Evolutionary conservation across 2,113 vertebrate species (phyloP).

Genomic region (Myotis yumanensis): DNA sequence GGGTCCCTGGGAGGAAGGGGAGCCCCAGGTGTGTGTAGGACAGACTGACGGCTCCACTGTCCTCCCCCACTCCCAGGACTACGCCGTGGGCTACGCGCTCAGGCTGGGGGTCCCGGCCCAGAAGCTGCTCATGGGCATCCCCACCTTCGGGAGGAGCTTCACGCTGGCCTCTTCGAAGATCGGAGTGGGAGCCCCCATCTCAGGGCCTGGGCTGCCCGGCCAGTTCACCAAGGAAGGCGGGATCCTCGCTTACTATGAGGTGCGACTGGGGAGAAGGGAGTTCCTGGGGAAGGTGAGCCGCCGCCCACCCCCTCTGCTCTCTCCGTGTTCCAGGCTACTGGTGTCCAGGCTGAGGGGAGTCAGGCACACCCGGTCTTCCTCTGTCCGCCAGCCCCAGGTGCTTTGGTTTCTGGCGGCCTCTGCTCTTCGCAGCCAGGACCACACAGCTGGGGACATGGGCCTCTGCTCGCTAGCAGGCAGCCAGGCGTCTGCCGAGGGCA

Average conservation of each 20-base stretch:
- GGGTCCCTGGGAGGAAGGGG: background rate
- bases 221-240: constrained; percentile 85
- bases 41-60: background rate
- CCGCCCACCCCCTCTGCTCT: background rate
- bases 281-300: background rate
- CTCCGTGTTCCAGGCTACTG: background rate
- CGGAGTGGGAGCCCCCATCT: constrained; percentile 81
- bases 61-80: constrained; percentile 77
- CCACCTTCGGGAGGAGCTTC: constrained; percentile 86
- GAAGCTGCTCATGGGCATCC: constrained; percentile 86
- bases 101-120: constrained; percentile 77
- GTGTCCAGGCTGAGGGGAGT: background rate
- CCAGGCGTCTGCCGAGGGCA: background rate
- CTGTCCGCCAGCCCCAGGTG: no score
- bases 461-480: background rate
- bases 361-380: background rate
- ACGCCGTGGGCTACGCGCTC: constrained; percentile 80
- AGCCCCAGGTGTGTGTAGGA: background rate
- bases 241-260: constrained; percentile 88
- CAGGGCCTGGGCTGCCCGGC: constrained; percentile 83
- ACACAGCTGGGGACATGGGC: background rate
- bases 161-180: constrained; percentile 72
- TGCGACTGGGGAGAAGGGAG: constrained; percentile 44
- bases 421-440: background rate
- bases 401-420: background rate